These are phyloP conservation scores for Drosophila nasuta DNA, from an alignment of 1,140 invertebrate genomes.

Conservation along the genomic window DNA sequence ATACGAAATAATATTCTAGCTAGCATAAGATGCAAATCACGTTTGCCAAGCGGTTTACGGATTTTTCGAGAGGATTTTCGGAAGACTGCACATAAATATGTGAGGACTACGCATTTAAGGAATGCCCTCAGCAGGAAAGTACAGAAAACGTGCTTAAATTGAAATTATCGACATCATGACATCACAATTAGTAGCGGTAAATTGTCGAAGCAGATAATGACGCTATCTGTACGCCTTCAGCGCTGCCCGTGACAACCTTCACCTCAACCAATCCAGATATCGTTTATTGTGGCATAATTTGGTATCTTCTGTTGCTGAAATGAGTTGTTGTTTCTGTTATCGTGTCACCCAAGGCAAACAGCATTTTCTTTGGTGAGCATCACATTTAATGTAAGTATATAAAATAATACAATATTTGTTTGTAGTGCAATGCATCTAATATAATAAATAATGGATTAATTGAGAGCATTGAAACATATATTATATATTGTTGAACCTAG, in stretches of 20 bases:
- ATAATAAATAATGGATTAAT: no score
- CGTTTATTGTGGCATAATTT: constrained; percentile 29
- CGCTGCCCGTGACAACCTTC: no score
- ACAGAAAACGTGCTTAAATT: constrained; percentile 69
- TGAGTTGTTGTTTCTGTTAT: constrained; percentile 43
- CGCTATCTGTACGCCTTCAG: background rate
- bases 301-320: constrained; percentile 28
- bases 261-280: constrained; percentile 7
- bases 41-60: constrained; percentile 30
- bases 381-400: no score
- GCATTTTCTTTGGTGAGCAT: no score
- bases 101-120: constrained; percentile 47
- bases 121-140: constrained; percentile 30
- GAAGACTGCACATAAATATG: constrained; percentile 62
- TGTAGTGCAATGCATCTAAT: no score
- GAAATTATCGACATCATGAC: constrained; percentile 78
- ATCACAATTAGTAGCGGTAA: constrained; percentile 79
- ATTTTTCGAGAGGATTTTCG: constrained; percentile 12
- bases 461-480: no score
- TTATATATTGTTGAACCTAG: no score
- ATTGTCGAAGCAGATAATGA: constrained; percentile 60
- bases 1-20: constrained; percentile 36
- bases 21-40: constrained; percentile 63
- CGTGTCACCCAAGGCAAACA: constrained; percentile 25
- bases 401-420: no score